Percentiles rank a stretch among this genome's conserved stretches.
phyloP scores from a whole-genome alignment of 2,888 invertebrate species.

The Zele albiditarsus region DNA sequence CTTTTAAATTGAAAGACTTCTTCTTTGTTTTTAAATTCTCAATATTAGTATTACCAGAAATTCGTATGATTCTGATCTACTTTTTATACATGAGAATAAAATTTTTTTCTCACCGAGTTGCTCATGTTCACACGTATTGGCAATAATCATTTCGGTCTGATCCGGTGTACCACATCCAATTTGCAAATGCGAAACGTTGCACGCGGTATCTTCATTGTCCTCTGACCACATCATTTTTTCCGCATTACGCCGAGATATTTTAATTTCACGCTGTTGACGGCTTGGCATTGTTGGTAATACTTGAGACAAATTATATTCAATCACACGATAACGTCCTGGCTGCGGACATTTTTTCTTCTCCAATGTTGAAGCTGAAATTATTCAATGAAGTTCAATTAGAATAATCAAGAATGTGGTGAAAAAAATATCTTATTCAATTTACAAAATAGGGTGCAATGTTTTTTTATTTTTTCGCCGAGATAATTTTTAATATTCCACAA shows the following conservation, averaged over 20 bases:
- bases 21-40: no score
- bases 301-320: slow-evolving; percentile 71
- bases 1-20: no score
- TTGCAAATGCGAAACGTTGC: slow-evolving; percentile 64
- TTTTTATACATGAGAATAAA: no score
- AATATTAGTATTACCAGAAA: no score
- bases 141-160: slow-evolving; percentile 68
- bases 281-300: slow-evolving; percentile 45
- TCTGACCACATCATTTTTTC: slow-evolving; percentile 54
- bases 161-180: slow-evolving; percentile 67
- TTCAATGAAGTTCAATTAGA: neutral
- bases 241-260: slow-evolving; percentile 41
- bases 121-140: slow-evolving; percentile 65
- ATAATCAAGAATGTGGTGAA: neutral
- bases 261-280: slow-evolving; percentile 47
- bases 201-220: slow-evolving; percentile 62
- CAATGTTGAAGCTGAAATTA: slow-evolving; percentile 77
- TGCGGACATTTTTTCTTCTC: slow-evolving; percentile 81
- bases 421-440: neutral
- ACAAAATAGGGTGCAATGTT: no score
- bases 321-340: slow-evolving; percentile 79
- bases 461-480: neutral
- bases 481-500: slow-evolving; percentile 15
- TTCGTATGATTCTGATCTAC: no score
- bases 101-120: slow-evolving; percentile 57